Evolutionary conservation across 2,113 vertebrate genomes (phyloP).

Genomic region (mouse (Mus musculus)): GRCm39 chr10:100856001-100856500

Average conservation of each 20-base stretch:
- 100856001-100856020: background rate
- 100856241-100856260: background rate
- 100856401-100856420: background rate
- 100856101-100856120: background rate
- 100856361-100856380: background rate
- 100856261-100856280: background rate
- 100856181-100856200: background rate
- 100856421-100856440: background rate
- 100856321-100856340: fast-evolving
- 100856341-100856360: background rate
- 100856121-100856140: background rate
- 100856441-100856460: background rate
- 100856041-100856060: background rate
- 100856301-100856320: background rate
- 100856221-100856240: background rate
- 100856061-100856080: background rate
- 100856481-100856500: background rate
- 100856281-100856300: background rate
- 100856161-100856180: background rate
- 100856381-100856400: background rate
- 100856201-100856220: no score
- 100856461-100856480: background rate
- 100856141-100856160: background rate
- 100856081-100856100: background rate
- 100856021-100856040: background rate